A percentile compares a stretch with the other conserved stretches of the same genome.
phyloP scores from a whole-genome alignment of 2,888 invertebrate genomes.

The Mythimna lalbum region DNA sequence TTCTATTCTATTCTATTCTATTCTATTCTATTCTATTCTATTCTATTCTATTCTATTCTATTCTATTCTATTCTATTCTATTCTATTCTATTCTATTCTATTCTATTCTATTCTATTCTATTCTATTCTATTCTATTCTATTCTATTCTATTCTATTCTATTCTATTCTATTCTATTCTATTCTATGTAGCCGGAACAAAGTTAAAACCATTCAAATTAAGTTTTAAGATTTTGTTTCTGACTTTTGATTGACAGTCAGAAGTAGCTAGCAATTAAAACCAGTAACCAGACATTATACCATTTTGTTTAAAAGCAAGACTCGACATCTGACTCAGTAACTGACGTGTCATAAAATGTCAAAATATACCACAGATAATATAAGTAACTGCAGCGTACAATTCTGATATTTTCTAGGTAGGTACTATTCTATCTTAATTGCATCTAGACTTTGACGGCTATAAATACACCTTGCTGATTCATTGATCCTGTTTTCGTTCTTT shows the following conservation, averaged over 20 bases:
- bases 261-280: constrained; percentile 25
- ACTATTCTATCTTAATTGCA: constrained; percentile 30
- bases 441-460: constrained; percentile 14
- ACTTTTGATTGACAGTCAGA: constrained; percentile 44
- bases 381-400: not conserved
- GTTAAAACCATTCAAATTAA: not conserved
- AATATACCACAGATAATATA: constrained; percentile 2
- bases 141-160: no score
- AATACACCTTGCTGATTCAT: constrained; percentile 36
- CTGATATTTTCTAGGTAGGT: not conserved
- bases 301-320: constrained; percentile 9
- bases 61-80: no score
- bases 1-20: no score
- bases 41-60: no score
- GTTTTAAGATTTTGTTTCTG: constrained; percentile 18
- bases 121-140: no score
- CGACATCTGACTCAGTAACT: constrained; percentile 32
- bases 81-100: no score
- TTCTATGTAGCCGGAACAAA: not conserved
- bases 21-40: no score
- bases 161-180: no score
- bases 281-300: constrained; percentile 22
- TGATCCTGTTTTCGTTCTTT: constrained; percentile 9
- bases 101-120: no score
- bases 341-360: constrained; percentile 6